Conservation (phyloP, 2,797 vertebrate genomes). For the Amniataba percoides region DNA sequence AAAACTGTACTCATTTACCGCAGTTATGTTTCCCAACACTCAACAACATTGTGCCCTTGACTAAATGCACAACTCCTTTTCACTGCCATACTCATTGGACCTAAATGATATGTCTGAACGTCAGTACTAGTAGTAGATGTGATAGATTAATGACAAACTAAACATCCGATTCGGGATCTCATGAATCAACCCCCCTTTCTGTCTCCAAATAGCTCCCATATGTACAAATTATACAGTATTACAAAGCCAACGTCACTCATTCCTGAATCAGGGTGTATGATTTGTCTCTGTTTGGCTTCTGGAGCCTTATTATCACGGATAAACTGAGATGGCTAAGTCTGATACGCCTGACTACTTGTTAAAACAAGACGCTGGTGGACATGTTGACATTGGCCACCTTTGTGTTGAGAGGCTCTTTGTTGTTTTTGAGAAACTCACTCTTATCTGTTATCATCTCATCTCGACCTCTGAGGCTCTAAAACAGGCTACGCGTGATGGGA, state of each 20-base stretch:
- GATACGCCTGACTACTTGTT: constrained; percentile 66
- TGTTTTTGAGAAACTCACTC: constrained; percentile 60
- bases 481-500: constrained; percentile 50
- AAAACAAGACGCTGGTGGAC: constrained; percentile 68
- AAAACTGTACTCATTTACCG: constrained; percentile 71
- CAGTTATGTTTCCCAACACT: constrained; percentile 73
- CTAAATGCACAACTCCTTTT: constrained; percentile 33
- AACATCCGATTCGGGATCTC: constrained; percentile 32
- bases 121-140: constrained; percentile 4
- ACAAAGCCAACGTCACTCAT: constrained; percentile 50
- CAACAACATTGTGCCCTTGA: constrained; percentile 48
- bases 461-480: constrained; percentile 59
- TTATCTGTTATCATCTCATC: constrained; percentile 70
- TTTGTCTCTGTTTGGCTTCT: constrained; percentile 45
- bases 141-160: constrained; percentile 46
- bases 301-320: constrained; percentile 56
- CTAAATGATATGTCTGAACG: constrained; percentile 41
- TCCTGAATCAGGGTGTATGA: constrained; percentile 35
- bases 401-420: constrained; percentile 71
- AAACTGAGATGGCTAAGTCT: constrained; percentile 68
- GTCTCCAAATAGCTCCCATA: constrained; percentile 31
- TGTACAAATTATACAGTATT: constrained; percentile 44
- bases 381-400: constrained; percentile 64
- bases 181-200: constrained; percentile 28
- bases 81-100: constrained; percentile 40